Conservation (phyloP, 2,888 invertebrate species). For the Trypoxylon attenuatum region DNA sequence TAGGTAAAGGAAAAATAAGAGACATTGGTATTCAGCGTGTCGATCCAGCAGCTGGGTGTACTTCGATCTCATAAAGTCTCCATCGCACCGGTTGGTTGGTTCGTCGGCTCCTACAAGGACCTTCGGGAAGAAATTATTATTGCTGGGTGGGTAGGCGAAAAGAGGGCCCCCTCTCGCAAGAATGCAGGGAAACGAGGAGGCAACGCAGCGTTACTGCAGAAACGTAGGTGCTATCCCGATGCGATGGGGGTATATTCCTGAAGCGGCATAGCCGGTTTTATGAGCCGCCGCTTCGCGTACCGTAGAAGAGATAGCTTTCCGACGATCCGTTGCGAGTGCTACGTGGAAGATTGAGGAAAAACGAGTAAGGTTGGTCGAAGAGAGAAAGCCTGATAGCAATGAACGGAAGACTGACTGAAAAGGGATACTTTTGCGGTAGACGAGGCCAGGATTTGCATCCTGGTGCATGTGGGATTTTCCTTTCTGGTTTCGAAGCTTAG, state of each 20-base stretch:
- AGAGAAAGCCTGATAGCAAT: slow-evolving; percentile 8
- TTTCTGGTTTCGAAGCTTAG: slow-evolving; percentile 13
- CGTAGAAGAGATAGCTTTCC: slow-evolving; percentile 50
- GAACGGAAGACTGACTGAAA: neutral
- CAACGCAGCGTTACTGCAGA: slow-evolving; percentile 32
- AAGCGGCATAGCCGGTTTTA: slow-evolving; percentile 58
- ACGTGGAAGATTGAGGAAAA: slow-evolving; percentile 22
- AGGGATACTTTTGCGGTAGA: too few species aligned
- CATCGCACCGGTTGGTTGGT: too few species aligned
- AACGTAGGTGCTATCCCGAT: slow-evolving; percentile 57
- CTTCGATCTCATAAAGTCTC: slow-evolving; percentile 39
- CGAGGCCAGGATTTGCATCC: neutral
- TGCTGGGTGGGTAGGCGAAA: slow-evolving; percentile 37
- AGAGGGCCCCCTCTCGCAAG: slow-evolving; percentile 18
- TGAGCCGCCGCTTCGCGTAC: slow-evolving; percentile 47
- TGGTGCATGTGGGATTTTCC: slow-evolving; percentile 10
- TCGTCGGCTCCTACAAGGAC: slow-evolving; percentile 2
- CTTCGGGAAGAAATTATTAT: slow-evolving; percentile 42
- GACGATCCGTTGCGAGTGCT: slow-evolving; percentile 35
- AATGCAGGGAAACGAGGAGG: slow-evolving; percentile 34
- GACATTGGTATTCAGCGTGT: slow-evolving; percentile 6
- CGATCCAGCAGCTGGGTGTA: slow-evolving; percentile 7
- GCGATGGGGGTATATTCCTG: slow-evolving; percentile 57
- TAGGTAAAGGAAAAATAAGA: neutral
- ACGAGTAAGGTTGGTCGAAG: slow-evolving; percentile 11